Conservation (phyloP, 2,888 invertebrate species). For the Tinea semifulvella region DNA sequence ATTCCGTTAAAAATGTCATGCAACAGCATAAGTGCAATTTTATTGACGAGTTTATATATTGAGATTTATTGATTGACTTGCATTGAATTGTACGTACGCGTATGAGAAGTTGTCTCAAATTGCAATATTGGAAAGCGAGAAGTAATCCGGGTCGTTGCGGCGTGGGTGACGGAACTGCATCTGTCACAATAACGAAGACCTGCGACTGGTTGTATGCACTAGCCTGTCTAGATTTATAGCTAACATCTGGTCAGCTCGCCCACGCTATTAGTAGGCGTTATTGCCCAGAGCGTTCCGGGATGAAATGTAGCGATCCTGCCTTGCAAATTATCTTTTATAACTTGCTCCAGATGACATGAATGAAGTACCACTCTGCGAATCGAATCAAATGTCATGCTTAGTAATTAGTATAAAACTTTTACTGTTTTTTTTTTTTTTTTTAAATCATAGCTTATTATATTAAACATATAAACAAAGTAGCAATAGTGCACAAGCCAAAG, state of each 20-base stretch:
- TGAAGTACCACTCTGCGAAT: no score
- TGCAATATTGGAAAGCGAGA: not conserved
- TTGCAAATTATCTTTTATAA: conserved; percentile 2
- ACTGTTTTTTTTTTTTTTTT: no score
- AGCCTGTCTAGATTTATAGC: conserved; percentile 15
- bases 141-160: conserved; percentile 13
- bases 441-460: no score
- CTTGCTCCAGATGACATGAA: no score
- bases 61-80: no score
- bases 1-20: no score
- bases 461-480: no score
- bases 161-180: conserved; percentile 25
- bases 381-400: no score
- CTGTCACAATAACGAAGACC: conserved; percentile 23
- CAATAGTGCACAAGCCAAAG: no score
- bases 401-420: no score
- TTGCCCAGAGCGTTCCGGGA: conserved; percentile 24
- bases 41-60: no score
- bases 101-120: conserved; percentile 5
- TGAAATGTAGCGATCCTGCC: conserved; percentile 10
- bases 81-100: not conserved
- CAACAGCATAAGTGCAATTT: no score
- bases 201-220: conserved; percentile 21
- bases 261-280: conserved; percentile 27
- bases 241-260: conserved; percentile 23